Conservation (phyloP, 2,113 vertebrate genomes). For the Sphyrna mokarran region DNA sequence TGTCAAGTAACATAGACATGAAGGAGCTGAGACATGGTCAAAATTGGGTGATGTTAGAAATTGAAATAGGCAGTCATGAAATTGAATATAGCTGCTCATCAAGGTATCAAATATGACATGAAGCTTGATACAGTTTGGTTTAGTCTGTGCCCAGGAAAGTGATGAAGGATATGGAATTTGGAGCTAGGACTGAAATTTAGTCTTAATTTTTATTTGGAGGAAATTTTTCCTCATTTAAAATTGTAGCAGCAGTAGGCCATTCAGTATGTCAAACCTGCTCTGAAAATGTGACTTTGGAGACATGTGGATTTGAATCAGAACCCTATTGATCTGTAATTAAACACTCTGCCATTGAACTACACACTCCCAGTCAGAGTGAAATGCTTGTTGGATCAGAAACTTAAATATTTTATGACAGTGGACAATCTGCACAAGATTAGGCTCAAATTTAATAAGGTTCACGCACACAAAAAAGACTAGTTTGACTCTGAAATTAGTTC, state of each 20-base stretch:
- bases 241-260: no score
- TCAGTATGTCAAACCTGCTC: no score
- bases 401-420: background rate
- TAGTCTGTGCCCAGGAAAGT: background rate
- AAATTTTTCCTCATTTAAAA: background rate
- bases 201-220: background rate
- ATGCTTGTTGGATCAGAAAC: background rate
- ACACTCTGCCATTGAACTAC: no score
- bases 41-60: background rate
- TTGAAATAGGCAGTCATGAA: background rate
- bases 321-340: no score
- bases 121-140: background rate
- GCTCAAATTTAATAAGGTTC: background rate
- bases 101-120: background rate
- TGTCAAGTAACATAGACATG: background rate
- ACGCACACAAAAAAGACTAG: background rate
- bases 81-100: background rate
- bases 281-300: no score
- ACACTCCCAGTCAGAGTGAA: no score
- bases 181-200: background rate
- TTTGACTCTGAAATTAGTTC: background rate
- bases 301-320: no score
- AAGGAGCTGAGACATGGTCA: background rate
- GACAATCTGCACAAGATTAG: background rate
- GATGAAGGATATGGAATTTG: background rate